Conservation (phyloP, 2,113 vertebrate species). For the Pelecanoides urinatrix region DNA sequence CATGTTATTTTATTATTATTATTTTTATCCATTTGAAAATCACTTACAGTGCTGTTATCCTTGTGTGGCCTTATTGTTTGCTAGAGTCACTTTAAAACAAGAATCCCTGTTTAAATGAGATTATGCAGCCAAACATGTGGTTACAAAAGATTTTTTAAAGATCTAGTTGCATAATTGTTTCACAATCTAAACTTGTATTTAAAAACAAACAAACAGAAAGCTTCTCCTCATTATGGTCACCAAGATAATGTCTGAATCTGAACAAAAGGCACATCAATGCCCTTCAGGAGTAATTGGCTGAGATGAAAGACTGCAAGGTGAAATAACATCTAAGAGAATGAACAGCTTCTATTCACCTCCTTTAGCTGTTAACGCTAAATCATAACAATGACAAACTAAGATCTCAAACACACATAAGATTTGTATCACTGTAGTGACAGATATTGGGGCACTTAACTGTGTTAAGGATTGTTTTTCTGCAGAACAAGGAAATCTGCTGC, state of each 20-base stretch:
- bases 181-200: conserved; percentile 8
- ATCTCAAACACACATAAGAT: background rate
- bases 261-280: background rate
- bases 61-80: conserved; percentile 6
- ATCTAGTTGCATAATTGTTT: conserved; percentile 1
- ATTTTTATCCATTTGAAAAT: background rate
- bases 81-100: background rate
- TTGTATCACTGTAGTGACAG: background rate
- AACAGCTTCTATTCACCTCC: background rate
- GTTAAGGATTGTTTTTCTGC: background rate
- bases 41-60: background rate
- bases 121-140: background rate
- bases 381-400: background rate
- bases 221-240: background rate
- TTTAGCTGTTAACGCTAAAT: background rate
- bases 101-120: conserved; percentile 5
- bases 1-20: background rate
- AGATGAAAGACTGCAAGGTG: background rate
- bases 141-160: background rate
- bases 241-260: background rate
- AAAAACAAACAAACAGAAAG: conserved; percentile 3
- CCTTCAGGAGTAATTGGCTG: background rate
- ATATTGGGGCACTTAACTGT: background rate
- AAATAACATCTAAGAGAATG: background rate
- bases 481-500: background rate